Evolutionary conservation across 2,888 invertebrate genomes (phyloP), one percentile per base, ranked within the genome.

Genomic region (Rhamphomyia laevipes): DNA sequence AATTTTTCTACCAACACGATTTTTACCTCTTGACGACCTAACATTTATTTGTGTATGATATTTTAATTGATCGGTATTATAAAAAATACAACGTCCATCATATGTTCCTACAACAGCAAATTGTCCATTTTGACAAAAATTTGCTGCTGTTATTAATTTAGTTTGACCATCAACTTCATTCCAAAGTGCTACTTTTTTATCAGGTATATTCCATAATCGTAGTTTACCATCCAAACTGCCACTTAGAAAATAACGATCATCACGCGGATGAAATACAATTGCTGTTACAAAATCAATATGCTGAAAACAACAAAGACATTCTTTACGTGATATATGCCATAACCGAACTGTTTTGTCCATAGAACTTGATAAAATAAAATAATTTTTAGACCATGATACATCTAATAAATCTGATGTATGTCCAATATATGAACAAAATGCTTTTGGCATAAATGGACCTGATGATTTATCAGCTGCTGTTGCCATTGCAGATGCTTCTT

Each of bases 261-360:
- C 89, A 48, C 87, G 76, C 2, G 99, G 99, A 73, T 99, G 95
- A 70, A 99, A 99, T 47, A 92, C 96, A 60, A 99, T 96, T 1
- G 97, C 95, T 0, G 99, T 97, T 47, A 99, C 97, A 68, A 97
- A 97, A 73, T 99, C 97, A 55, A 96, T 94, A 66, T 99, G 99
- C 66, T 97, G 96, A 72, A 99, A 99, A 65, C 95, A 95, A 66
- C 97, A 99, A 1, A 99, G 78, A 65, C 99, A 99, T 69, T 99
- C 97, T 61, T 90, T 86, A 35, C 97, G 76, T 0, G 95, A 94
- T 53, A 97, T 91, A 68, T 99, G 97, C 97, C 99, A 99, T 51
- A 99, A 73, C 45, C 92, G 76, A 3, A 97, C 97, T 0, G 97
- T 99, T 68, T 96, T 94, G 67, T 97, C 96, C 95, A 96, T 96